These are phyloP conservation scores for Bursaphelenchus mucronatus DNA, from an alignment of 1,140 invertebrate species.

Conservation along the genomic window DNA sequence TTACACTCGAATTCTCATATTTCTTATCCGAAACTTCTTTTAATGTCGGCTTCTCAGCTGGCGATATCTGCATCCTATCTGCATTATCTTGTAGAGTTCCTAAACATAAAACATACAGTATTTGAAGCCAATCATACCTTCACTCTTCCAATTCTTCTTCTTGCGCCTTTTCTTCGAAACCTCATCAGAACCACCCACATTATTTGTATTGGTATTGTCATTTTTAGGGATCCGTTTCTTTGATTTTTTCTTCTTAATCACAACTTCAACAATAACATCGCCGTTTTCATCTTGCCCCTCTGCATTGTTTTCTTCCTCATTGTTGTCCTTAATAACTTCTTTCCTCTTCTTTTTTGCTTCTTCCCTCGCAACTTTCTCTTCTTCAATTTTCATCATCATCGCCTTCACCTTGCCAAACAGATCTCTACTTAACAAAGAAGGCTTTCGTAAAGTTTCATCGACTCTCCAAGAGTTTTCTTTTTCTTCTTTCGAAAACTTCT, in stretches of 20 bases:
- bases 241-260: too few relatives aligned
- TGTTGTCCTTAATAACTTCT: neutral
- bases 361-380: slow-evolving; percentile 8
- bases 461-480: slow-evolving; percentile 22
- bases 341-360: slow-evolving; percentile 15
- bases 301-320: slow-evolving; percentile 3
- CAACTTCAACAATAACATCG: too few relatives aligned
- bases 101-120: too few relatives aligned
- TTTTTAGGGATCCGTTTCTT: too few relatives aligned
- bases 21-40: neutral
- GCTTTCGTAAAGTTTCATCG: slow-evolving; percentile 30
- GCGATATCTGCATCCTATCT: too few relatives aligned
- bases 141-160: too few relatives aligned
- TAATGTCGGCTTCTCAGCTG: too few relatives aligned
- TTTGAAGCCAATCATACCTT: too few relatives aligned
- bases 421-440: slow-evolving; percentile 15
- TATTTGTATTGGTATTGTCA: too few relatives aligned
- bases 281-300: slow-evolving; percentile 1
- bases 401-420: slow-evolving; percentile 17
- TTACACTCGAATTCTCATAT: neutral
- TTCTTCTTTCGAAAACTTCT: slow-evolving; percentile 46
- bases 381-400: slow-evolving; percentile 22
- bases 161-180: too few relatives aligned
- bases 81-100: too few relatives aligned
- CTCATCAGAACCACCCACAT: too few relatives aligned